phyloP scores from a whole-genome alignment of 2,797 vertebrate genomes.

The Rhodeus uyekii region DNA sequence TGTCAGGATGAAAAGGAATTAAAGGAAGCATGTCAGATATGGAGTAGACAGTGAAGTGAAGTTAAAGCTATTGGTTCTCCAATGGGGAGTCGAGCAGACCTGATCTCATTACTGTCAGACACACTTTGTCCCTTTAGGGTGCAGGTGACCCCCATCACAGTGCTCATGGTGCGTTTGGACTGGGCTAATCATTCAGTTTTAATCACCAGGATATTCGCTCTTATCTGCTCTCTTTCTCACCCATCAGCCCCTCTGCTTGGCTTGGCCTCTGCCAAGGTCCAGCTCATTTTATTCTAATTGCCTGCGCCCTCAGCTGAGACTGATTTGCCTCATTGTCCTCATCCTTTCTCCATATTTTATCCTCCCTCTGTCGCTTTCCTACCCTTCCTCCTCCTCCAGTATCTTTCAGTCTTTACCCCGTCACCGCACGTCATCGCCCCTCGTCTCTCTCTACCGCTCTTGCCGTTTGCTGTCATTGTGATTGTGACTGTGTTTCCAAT shows the following conservation, averaged over 20 bases:
- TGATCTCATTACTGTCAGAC: constrained; percentile 80
- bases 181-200: constrained; percentile 68
- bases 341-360: constrained; percentile 67
- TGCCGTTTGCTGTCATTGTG: constrained; percentile 61
- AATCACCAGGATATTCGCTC: constrained; percentile 65
- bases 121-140: constrained; percentile 58
- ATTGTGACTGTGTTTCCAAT: constrained; percentile 70
- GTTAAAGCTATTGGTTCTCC: constrained; percentile 13
- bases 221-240: constrained; percentile 54
- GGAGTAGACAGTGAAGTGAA: constrained; percentile 58
- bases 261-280: constrained; percentile 83
- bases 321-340: constrained; percentile 73
- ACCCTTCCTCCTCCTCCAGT: constrained; percentile 41
- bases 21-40: constrained; percentile 58
- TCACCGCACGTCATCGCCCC: constrained; percentile 32
- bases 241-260: constrained; percentile 68
- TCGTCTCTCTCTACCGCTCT: constrained; percentile 18
- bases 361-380: constrained; percentile 54
- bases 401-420: constrained; percentile 58
- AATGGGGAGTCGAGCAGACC: constrained; percentile 59
- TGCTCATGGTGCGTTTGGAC: constrained; percentile 60
- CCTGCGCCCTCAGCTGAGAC: constrained; percentile 71
- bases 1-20: constrained; percentile 13
- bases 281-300: constrained; percentile 84
- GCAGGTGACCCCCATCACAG: constrained; percentile 50